phyloP scores from a whole-genome alignment of 37 sponge, comb jelly and placozoan species.

The Cliona cf. orientalis region DNA sequence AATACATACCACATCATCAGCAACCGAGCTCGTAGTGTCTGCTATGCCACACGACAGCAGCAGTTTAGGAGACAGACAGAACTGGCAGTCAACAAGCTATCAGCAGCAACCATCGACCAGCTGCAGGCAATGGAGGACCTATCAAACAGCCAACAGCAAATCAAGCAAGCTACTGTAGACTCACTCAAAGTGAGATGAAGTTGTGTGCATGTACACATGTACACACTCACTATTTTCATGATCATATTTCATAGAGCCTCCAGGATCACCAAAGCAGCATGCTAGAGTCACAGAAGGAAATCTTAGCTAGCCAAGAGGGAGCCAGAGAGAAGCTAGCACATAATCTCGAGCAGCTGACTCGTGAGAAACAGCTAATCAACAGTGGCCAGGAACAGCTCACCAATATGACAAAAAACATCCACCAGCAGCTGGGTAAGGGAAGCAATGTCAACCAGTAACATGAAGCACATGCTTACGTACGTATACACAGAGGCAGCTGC shows the following conservation, averaged over 20 bases:
- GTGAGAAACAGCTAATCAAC: conserved; percentile 52
- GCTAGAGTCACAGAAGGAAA: conserved; percentile 18
- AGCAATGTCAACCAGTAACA: not conserved
- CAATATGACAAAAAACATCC: conserved; percentile 57
- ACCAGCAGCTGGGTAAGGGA: conserved; percentile 55
- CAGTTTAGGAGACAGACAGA: conserved; percentile 81
- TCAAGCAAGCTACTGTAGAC: not conserved
- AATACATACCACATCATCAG: conserved; percentile 88
- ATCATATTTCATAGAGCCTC: not conserved
- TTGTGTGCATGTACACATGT: not conserved
- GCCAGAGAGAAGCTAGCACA: conserved; percentile 17
- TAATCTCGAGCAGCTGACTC: conserved; percentile 51
- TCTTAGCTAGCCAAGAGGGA: conserved; percentile 23
- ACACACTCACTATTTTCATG: too few species aligned
- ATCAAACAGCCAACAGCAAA: conserved; percentile 33
- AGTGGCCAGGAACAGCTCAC: conserved; percentile 63
- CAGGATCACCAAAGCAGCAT: conserved; percentile 26
- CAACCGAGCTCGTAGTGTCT: conserved; percentile 85
- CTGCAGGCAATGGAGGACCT: conserved; percentile 31
- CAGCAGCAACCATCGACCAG: conserved; percentile 61
- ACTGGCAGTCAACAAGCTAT: conserved; percentile 68
- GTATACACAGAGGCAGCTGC: conserved; percentile 58
- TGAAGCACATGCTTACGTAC: not conserved
- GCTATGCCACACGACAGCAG: conserved; percentile 79
- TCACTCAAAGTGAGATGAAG: conserved; percentile 3